Conservation (phyloP, 2,797 vertebrate genomes). For the Coccyzus lansbergi region DNA sequence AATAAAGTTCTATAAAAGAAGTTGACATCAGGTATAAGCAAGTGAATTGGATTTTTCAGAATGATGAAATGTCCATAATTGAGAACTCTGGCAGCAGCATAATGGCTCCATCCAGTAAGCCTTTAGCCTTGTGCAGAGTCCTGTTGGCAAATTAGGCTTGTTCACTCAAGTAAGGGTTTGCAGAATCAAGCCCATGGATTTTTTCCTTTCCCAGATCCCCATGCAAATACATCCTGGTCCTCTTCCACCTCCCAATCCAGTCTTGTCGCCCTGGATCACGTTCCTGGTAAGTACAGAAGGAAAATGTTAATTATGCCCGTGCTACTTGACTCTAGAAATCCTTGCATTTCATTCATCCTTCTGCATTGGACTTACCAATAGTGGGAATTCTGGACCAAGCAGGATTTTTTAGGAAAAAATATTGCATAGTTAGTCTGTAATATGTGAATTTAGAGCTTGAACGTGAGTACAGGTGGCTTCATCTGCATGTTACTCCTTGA, state of each 20-base stretch:
- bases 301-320: constrained; percentile 19
- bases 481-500: constrained; percentile 17
- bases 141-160: neutral
- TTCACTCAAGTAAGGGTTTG: constrained; percentile 34
- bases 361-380: neutral
- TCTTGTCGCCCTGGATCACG: constrained; percentile 71
- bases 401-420: neutral
- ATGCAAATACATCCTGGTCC: constrained; percentile 72
- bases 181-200: constrained; percentile 62
- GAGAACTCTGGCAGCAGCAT: neutral
- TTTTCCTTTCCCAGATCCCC: constrained; percentile 72
- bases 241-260: constrained; percentile 73
- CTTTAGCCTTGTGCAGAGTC: neutral
- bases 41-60: neutral
- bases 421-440: neutral
- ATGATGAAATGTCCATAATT: neutral
- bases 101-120: neutral
- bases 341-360: constrained; percentile 21
- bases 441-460: neutral
- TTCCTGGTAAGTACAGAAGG: constrained; percentile 68
- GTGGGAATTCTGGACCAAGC: neutral
- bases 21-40: neutral
- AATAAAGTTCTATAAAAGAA: neutral
- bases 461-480: neutral
- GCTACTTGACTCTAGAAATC: constrained; percentile 16